These are phyloP conservation scores for Huso huso DNA, from an alignment of 2,797 vertebrate genomes.

Conservation along the genomic window DNA sequence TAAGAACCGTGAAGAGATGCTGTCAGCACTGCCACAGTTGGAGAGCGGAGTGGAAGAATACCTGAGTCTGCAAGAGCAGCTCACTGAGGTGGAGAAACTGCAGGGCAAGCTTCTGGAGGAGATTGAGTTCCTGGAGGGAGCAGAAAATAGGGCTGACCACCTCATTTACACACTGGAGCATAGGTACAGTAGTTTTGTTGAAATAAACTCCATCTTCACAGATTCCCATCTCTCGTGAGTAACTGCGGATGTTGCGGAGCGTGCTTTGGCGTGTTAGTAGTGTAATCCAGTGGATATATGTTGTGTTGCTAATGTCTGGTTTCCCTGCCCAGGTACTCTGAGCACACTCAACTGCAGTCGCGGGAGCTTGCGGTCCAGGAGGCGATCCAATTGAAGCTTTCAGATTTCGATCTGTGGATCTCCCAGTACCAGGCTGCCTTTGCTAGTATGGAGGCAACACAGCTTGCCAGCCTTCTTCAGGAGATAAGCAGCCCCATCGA, in stretches of 20 bases:
- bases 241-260: too few species aligned
- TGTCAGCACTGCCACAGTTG: constrained; percentile 82
- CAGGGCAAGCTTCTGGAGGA: constrained; percentile 85
- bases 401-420: constrained; percentile 93
- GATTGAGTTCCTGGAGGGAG: constrained; percentile 82
- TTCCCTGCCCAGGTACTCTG: constrained; percentile 72
- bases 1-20: constrained; percentile 95
- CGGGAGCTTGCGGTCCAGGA: constrained; percentile 89
- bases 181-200: constrained; percentile 42
- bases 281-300: too few species aligned
- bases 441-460: constrained; percentile 84
- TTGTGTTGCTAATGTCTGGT: too few species aligned
- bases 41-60: constrained; percentile 85
- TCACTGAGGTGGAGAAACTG: constrained; percentile 81
- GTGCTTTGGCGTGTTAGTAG: too few species aligned
- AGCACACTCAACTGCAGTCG: constrained; percentile 90
- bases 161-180: constrained; percentile 82
- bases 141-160: constrained; percentile 78
- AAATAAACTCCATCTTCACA: too few species aligned
- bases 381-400: constrained; percentile 87
- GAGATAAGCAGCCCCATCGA: constrained; percentile 97
- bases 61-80: constrained; percentile 78
- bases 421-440: constrained; percentile 94
- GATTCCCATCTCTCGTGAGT: too few species aligned
- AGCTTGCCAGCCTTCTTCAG: constrained; percentile 91